Conservation (phyloP, 2,113 vertebrate species). For the Hippopotamus amphibius region DNA sequence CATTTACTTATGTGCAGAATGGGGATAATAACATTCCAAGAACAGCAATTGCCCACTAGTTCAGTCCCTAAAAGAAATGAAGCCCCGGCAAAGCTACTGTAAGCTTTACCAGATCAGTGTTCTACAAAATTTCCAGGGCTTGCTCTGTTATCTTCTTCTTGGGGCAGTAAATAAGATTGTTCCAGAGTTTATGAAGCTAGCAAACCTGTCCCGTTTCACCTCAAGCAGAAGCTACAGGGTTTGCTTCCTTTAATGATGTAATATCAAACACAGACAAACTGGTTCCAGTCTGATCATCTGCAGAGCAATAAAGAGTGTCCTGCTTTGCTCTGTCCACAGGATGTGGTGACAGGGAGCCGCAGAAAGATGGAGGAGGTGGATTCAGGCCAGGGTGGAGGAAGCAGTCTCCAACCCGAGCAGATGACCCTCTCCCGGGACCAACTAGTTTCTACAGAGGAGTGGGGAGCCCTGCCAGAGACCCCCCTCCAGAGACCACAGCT, state of each 20-base stretch:
- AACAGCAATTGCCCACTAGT: not conserved
- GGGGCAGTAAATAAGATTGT: not conserved
- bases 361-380: not conserved
- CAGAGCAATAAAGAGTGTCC: not conserved
- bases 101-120: not conserved
- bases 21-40: not conserved
- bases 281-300: not conserved
- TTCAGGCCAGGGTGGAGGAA: not conserved
- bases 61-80: not conserved
- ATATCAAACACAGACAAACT: not conserved
- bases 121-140: not conserved
- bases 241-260: not conserved
- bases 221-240: not conserved
- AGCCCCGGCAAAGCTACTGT: not conserved
- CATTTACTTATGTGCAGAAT: not conserved
- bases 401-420: not conserved
- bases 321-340: not conserved
- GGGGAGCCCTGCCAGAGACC: not conserved
- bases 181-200: not conserved
- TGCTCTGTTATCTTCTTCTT: not conserved
- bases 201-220: not conserved
- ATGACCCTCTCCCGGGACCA: not conserved
- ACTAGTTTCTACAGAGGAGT: not conserved
- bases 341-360: not conserved
- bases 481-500: not conserved